A percentile compares a stretch with the other conserved stretches of the same genome.
These are phyloP conservation scores for Armadillidium nasatum DNA, from an alignment of 1,140 invertebrate species.

Conservation along the genomic window DNA sequence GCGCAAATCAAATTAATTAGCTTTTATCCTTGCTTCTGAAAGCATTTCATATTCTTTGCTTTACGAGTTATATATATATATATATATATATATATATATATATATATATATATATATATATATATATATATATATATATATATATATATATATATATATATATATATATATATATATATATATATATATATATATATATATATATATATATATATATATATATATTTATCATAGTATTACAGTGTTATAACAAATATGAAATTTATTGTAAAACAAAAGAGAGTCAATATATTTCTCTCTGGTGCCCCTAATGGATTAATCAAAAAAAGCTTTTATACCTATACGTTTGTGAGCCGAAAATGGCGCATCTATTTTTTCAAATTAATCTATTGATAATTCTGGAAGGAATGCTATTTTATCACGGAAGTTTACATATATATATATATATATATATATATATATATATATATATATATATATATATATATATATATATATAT, in stretches of 20 bases:
- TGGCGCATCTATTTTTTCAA: background rate
- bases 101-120: slow-evolving; percentile 15
- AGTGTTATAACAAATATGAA: too few relatives aligned
- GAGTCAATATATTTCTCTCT: too few relatives aligned
- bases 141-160: slow-evolving; percentile 15
- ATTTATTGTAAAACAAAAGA: too few relatives aligned
- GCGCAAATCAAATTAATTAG: background rate
- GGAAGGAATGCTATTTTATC: background rate
- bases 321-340: too few relatives aligned
- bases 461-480: too few relatives aligned
- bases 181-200: slow-evolving; percentile 15
- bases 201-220: background rate
- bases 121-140: slow-evolving; percentile 11
- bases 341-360: too few relatives aligned
- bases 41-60: background rate
- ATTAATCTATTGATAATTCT: slow-evolving; percentile 2
- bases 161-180: slow-evolving; percentile 11
- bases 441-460: background rate
- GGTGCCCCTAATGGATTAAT: too few relatives aligned
- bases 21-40: background rate
- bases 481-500: too few relatives aligned
- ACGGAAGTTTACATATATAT: background rate
- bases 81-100: slow-evolving; percentile 15
- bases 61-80: background rate
- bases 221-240: too few relatives aligned